These are phyloP conservation scores for Neodiprion virginianus DNA, from an alignment of 1,140 invertebrate genomes.

Conservation along the genomic window DNA sequence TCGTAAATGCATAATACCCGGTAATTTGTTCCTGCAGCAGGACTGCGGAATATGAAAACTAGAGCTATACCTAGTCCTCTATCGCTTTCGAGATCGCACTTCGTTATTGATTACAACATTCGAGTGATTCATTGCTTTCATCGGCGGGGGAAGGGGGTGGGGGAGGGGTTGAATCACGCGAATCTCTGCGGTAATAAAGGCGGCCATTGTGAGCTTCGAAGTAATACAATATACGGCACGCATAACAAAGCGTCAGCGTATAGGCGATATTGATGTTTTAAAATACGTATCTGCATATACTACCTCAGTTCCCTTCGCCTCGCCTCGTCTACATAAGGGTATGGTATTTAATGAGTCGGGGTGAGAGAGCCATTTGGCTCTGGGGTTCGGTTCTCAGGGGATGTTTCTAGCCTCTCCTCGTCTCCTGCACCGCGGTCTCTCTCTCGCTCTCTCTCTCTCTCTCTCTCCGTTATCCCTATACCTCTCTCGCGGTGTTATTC, in stretches of 20 bases:
- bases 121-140: constrained; percentile 53
- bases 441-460: constrained; percentile 26
- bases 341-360: constrained; percentile 56
- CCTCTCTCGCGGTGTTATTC: constrained; percentile 18
- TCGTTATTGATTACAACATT: constrained; percentile 47
- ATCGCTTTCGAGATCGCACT: constrained; percentile 4
- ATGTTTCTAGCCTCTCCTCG: constrained; percentile 36
- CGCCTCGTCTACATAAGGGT: constrained; percentile 37
- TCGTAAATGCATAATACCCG: not conserved
- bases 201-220: constrained; percentile 50
- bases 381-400: constrained; percentile 37
- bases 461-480: constrained; percentile 26
- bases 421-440: constrained; percentile 21
- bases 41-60: not conserved
- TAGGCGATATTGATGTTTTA: constrained; percentile 57
- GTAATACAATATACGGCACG: constrained; percentile 52
- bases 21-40: not conserved
- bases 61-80: not conserved
- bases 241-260: constrained; percentile 47
- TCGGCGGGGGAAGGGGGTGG: constrained; percentile 29
- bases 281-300: constrained; percentile 55
- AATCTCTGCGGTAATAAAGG: constrained; percentile 17
- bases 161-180: constrained; percentile 17
- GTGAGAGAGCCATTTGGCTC: constrained; percentile 33
- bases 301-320: constrained; percentile 23